phyloP scores from a whole-genome alignment of 2,888 invertebrate species.

The Apocheima hispidaria region DNA sequence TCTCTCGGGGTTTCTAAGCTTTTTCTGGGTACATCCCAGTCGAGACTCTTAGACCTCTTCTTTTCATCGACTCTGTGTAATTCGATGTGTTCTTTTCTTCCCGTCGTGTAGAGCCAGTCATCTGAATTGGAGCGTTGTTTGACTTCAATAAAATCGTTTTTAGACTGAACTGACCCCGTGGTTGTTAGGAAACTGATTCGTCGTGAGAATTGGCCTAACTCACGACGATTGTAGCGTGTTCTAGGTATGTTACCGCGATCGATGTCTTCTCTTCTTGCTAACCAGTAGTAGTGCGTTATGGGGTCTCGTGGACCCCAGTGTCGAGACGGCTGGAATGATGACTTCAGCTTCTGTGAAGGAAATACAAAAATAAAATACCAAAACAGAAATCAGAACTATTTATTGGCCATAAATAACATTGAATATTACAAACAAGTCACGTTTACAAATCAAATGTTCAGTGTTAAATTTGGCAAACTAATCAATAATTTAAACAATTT shows the following conservation, averaged over 20 bases:
- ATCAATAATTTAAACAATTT: too few species aligned
- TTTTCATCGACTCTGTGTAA: constrained; percentile 37
- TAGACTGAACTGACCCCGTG: constrained; percentile 34
- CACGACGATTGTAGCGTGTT: constrained; percentile 57
- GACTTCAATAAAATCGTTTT: constrained; percentile 8
- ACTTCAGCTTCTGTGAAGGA: constrained; percentile 70
- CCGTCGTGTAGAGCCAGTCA: constrained; percentile 66
- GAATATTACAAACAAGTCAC: too few species aligned
- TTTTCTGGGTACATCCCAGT: constrained; percentile 51
- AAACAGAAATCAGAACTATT: background rate
- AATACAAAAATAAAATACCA: background rate
- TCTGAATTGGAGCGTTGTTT: constrained; percentile 72
- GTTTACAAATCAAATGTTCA: too few species aligned
- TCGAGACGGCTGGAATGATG: constrained; percentile 73
- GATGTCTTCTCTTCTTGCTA: constrained; percentile 65
- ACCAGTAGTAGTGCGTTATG: constrained; percentile 78
- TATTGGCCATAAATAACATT: too few species aligned
- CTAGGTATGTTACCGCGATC: constrained; percentile 47
- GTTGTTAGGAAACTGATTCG: constrained; percentile 54
- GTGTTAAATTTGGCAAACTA: too few species aligned
- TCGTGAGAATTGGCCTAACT: constrained; percentile 66
- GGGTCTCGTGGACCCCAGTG: constrained; percentile 81
- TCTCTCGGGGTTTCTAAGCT: constrained; percentile 21
- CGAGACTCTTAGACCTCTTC: constrained; percentile 66
- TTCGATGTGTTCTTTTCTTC: constrained; percentile 56